Conservation (phyloP, 2,113 vertebrate species). For the Gymnogyps californianus region DNA sequence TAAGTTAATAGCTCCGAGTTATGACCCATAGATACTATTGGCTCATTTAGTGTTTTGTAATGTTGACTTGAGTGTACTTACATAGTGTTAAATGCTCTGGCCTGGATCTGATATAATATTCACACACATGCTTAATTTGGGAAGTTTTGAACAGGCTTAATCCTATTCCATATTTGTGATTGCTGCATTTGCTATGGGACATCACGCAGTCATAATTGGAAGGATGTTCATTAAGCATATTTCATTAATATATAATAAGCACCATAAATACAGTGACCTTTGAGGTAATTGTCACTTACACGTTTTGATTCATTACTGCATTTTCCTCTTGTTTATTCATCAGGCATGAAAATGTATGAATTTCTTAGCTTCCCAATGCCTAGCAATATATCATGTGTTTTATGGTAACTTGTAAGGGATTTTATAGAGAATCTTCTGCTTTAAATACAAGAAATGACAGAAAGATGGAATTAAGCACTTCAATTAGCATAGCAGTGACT, state of each 20-base stretch:
- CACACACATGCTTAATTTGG: not conserved
- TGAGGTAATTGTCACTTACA: not conserved
- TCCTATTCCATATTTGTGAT: not conserved
- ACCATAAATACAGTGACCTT: slow-evolving; percentile 4
- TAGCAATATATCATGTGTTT: not conserved
- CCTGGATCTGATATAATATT: not conserved
- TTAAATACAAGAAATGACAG: not conserved
- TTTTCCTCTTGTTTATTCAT: not conserved
- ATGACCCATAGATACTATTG: not conserved
- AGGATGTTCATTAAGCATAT: not conserved
- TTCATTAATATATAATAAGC: not conserved
- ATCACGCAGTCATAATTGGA: not conserved
- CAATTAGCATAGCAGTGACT: not conserved
- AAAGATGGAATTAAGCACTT: not conserved
- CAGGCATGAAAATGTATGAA: not conserved
- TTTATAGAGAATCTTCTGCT: not conserved
- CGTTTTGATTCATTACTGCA: not conserved
- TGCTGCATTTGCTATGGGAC: not conserved
- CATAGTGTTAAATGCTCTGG: not conserved
- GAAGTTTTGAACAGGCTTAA: not conserved
- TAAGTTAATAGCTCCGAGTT: not conserved
- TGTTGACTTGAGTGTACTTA: not conserved
- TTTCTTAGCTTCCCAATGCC: not conserved
- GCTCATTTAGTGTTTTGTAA: not conserved
- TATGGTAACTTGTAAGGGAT: not conserved